Evolutionary conservation across 30 jellyfish, hydroid and myxozoan species (phyloP), one percentile per base, ranked within the genome.

Genomic region (Aurelia aurita complex sp. Pacific): DNA sequence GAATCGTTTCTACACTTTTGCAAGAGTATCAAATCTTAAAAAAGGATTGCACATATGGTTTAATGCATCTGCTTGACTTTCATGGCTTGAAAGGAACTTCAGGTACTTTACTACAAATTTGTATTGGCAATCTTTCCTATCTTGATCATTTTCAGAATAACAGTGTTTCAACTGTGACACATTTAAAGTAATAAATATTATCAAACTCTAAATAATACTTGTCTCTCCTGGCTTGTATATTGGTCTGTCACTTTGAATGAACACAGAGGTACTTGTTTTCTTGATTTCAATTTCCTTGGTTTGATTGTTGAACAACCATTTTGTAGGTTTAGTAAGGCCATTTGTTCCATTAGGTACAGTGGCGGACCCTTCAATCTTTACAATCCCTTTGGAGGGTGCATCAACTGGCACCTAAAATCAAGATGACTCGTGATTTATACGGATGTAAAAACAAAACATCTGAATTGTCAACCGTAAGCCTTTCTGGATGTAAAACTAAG

Each of bases 141-240:
- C 52, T 1, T 40, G 52, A 40, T 40, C 6, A 40, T 40, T 40
- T 4, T 40, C 6, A 40, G 52, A 40, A 40, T 1, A 1, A 40
- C 4, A 4, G 0, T 38, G 6, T 3, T 46, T 46, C 15, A 46
- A 46, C 57, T 46, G 14, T 46, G 57, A 46, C 14, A 46, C 8
- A 9, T 46, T 46, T 7, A 6, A 46, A 46, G 4, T 46, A 9
- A 6, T 46, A 9, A 6, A 7, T 9, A 7, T 46, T 0, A 46
- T 46, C 57, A 0, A 9, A 46, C 15, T 46, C 13, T 46, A 46
- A 46, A 46, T 17, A 35, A 61, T 74, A 94, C 99, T 76, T 68
- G 94, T 82, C 61, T 87, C 96, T 66, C 99, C 99, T 32, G 99
- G 99, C 76, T 95, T 95, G 84, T 95, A 95, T 18, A 90, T 79